Evolutionary conservation across 2,113 vertebrate genomes (phyloP).

Genomic region (Elgaria multicarinata): DNA sequence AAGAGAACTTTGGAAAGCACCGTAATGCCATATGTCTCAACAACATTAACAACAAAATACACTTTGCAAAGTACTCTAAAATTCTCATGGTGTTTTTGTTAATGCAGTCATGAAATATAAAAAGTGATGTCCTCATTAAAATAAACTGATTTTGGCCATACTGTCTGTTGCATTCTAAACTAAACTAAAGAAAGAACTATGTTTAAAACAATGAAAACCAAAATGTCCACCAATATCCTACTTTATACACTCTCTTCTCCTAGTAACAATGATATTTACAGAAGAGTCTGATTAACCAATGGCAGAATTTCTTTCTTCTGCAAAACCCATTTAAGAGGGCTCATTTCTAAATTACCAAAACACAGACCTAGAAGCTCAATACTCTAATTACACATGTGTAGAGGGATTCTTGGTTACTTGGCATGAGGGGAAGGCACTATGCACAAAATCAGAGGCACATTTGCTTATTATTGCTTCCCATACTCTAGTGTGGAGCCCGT

Average conservation of each 20-base stretch:
- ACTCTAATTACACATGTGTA: not conserved
- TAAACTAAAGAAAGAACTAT: not conserved
- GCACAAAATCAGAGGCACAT: not conserved
- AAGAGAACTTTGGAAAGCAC: not conserved
- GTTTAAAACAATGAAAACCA: not conserved
- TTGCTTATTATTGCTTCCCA: not conserved
- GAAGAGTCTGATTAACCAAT: not conserved
- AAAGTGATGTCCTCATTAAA: not conserved
- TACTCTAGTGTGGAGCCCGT: not conserved
- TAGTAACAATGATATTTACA: not conserved
- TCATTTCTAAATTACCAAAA: not conserved
- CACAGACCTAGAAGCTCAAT: not conserved
- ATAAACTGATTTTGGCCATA: not conserved
- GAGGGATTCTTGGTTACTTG: not conserved
- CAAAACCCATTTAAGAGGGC: not conserved
- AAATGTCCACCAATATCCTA: not conserved
- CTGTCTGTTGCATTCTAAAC: not conserved
- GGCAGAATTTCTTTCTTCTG: not conserved
- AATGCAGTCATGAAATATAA: not conserved
- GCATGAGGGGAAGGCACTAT: not conserved
- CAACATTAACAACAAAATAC: conserved; percentile 5
- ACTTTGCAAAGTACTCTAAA: not conserved
- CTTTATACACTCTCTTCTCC: not conserved
- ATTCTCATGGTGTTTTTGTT: not conserved
- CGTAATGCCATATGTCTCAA: not conserved